Evolutionary conservation across 2,888 invertebrate genomes (phyloP).

Genomic region (Oscheius myriophilus): DNA sequence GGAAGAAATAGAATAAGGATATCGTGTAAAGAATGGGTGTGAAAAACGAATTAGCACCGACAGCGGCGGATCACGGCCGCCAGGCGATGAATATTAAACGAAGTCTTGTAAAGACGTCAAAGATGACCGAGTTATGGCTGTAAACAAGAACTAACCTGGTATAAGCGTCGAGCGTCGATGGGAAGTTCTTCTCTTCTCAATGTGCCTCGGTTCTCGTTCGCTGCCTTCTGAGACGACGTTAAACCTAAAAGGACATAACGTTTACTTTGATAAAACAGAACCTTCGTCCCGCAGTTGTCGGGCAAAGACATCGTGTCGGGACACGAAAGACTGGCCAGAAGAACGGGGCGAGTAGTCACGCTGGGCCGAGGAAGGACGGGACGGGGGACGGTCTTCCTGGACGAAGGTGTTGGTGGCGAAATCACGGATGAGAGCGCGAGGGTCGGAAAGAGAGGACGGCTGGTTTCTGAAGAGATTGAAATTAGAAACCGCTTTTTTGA

Average conservation of each 20-base stretch:
- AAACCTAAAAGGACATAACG: conserved; percentile 43
- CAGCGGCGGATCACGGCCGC: too few relatives aligned
- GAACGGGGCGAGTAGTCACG: conserved; percentile 7
- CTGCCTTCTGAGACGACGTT: conserved; percentile 60
- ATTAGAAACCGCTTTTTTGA: too few relatives aligned
- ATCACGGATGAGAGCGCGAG: conserved; percentile 50
- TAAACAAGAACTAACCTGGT: conserved; percentile 13
- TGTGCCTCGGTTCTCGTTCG: conserved; percentile 57
- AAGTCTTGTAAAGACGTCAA: too few relatives aligned
- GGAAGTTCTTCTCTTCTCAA: conserved; percentile 35
- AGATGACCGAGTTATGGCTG: too few relatives aligned
- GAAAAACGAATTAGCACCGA: too few relatives aligned
- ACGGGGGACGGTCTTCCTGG: conserved; percentile 9
- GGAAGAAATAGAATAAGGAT: too few relatives aligned
- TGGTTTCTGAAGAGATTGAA: background rate
- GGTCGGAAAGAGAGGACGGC: conserved; percentile 30
- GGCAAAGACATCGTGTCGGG: conserved; percentile 35
- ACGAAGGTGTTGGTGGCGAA: conserved; percentile 49
- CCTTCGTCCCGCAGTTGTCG: conserved; percentile 46
- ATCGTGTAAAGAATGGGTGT: too few relatives aligned
- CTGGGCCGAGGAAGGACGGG: conserved; percentile 3
- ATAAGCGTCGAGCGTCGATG: conserved; percentile 35
- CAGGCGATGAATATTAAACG: too few relatives aligned
- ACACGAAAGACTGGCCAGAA: conserved; percentile 1
- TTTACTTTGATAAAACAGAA: conserved; percentile 1